Conservation (phyloP, 2,113 vertebrate species). For the Vulpes ferrilata region DNA sequence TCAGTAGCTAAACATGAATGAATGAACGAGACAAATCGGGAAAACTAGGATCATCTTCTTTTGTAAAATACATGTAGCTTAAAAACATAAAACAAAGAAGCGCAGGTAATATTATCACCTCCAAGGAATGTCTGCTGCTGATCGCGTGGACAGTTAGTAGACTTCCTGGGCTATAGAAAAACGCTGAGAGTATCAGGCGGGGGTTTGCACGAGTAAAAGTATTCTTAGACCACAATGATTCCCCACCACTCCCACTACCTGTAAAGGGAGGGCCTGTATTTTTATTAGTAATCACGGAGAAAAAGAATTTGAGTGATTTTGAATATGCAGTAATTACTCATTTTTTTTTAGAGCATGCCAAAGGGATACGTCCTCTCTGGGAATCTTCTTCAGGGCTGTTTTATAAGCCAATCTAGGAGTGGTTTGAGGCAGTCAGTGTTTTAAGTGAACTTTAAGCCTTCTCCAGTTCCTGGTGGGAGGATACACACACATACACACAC, state of each 20-base stretch:
- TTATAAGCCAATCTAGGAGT: not conserved
- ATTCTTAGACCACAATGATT: not conserved
- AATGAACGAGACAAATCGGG: not conserved
- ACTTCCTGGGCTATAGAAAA: not conserved
- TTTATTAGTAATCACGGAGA: not conserved
- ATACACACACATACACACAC: not conserved
- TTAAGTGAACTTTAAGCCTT: constrained; percentile 27
- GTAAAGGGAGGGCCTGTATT: not conserved
- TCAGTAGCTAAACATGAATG: not conserved
- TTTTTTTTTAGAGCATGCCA: not conserved
- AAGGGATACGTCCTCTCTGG: not conserved
- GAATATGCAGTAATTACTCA: not conserved
- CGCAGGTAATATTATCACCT: not conserved
- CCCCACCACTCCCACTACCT: no score
- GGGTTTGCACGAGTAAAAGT: not conserved
- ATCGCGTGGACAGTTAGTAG: not conserved
- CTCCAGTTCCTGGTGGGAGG: not conserved
- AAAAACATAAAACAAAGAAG: not conserved
- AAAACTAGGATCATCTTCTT: not conserved
- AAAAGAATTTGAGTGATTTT: not conserved
- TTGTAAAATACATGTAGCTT: not conserved
- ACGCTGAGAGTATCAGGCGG: not conserved
- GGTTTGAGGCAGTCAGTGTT: not conserved
- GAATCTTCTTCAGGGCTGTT: not conserved
- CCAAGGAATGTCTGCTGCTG: not conserved